Conservation (phyloP, 2,888 invertebrate species). For the Synergus laeviventris region DNA sequence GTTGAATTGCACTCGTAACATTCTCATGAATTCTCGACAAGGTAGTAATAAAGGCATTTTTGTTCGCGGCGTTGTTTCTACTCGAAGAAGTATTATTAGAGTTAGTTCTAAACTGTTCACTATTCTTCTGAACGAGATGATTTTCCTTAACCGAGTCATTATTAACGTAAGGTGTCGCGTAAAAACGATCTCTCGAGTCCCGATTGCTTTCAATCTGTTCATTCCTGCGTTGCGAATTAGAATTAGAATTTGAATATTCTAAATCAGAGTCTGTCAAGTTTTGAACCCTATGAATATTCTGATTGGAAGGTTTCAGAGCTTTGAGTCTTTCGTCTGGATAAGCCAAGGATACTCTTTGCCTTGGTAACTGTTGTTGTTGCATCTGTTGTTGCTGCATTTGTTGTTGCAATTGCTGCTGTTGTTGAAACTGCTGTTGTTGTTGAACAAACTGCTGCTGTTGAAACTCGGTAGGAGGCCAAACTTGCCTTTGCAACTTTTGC, state of each 20-base stretch:
- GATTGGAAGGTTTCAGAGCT: slow-evolving; percentile 74
- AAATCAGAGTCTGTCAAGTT: slow-evolving; percentile 75
- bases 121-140: slow-evolving; percentile 24
- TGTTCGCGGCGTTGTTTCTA: slow-evolving; percentile 46
- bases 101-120: slow-evolving; percentile 23
- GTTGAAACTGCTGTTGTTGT: slow-evolving; percentile 49
- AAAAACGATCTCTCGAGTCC: slow-evolving; percentile 43
- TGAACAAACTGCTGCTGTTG: slow-evolving; percentile 50
- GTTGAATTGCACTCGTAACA: slow-evolving; percentile 68
- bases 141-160: slow-evolving; percentile 52
- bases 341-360: slow-evolving; percentile 60
- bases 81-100: slow-evolving; percentile 12
- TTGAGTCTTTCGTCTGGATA: slow-evolving; percentile 49
- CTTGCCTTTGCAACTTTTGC: slow-evolving; percentile 84
- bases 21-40: slow-evolving; percentile 82
- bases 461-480: slow-evolving; percentile 82
- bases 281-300: slow-evolving; percentile 77
- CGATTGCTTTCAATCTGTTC: slow-evolving; percentile 32
- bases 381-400: slow-evolving; percentile 57
- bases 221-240: slow-evolving; percentile 8
- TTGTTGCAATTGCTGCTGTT: slow-evolving; percentile 50
- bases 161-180: slow-evolving; percentile 45
- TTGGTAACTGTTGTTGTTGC: slow-evolving; percentile 59
- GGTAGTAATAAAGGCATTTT: slow-evolving; percentile 78
- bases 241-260: slow-evolving; percentile 49